Base-by-base conservation (phyloP, 2,888 invertebrate species). In the Megamerina dolium region DNA sequence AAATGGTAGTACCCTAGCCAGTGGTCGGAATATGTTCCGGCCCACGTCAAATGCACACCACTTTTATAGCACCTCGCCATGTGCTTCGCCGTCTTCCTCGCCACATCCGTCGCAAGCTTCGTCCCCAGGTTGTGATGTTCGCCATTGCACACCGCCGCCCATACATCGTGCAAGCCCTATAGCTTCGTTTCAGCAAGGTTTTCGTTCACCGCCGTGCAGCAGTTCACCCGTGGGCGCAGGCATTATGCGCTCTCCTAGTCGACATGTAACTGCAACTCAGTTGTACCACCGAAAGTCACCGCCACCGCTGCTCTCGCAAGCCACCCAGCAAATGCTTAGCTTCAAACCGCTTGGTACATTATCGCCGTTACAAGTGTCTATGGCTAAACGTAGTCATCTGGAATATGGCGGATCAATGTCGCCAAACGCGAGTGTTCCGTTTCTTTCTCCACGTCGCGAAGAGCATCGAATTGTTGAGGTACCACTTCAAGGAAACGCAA, bases 41-140 rank as follows among this genome's bases (percentile, higher is more conserved):
- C 57, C 61, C 21, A 53, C 61, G 12, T 56, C 59, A 3, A 57
- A 62, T 4, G 20, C 37, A 56, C 37, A 52, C 55, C 59, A 73
- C 54, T 75, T 68, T 49, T 64, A 68, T 43, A 51, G 35, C 23
- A 60, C 57, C 26, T 72, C 73, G 17, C 71, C 72, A 9, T 70
- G 71, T 50, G 70, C 70, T 5, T 72, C 72, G 26, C 72, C 72
- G 3, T 67, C 68, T 21, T 72, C 72, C 1, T 72, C 72, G 3
- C 66, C 68, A 20, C 64, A 62, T 32, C 60, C 66, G 0, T 44
- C 66, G 6, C 62, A 26, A 33, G 35, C 47, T 9, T 47, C 45
- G 16, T 26, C 41, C 8, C 44, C 46, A 6, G 41, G 48, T 33
- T 42, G 39, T 6, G 51, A 49, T 12, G 23, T 43, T 6, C 42